Evolutionary conservation across 23 tunicate species (phyloP), one percentile per base, ranked within the genome.

Genomic region (Halocynthia aurantium): DNA sequence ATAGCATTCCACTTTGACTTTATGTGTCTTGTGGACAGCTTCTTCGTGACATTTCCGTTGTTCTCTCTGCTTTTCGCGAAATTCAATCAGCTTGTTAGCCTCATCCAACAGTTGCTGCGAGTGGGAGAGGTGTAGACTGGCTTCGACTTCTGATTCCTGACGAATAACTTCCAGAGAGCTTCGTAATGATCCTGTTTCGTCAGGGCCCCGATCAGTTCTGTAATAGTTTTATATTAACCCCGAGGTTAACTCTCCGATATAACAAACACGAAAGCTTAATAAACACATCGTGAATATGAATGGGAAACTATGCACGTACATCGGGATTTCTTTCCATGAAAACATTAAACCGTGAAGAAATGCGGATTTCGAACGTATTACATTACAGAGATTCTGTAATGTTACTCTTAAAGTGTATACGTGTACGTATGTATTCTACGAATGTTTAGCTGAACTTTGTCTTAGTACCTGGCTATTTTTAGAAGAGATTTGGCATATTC

Each of bases 1-100:
- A 65, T 82, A 92, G 8, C 50, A 55, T 13, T 92, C 98, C 19
- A 82, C 85, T 79, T 92, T 92, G 51, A 31, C 52, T 64, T 86
- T 92, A 73, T 92, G 88, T 6, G 82, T 20, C 74, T 69, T 71
- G 81, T 86, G 98, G 57, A 82, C 72, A 8, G 53, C 22, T 10
- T 92, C 98, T 54, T 92, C 98, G 52, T 75, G 69, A 44, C 68
- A 52, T 60, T 86, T 92, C 12, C 92, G 73, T 57, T 92, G 92
- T 52, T 92, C 92, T 53, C 81, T 72, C 55, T 92, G 98, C 62
- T 64, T 86, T 78, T 86, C 98, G 6, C 92, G 82, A 75, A 92
- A 92, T 62, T 92, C 92, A 1, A 80, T 57, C 6, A 92, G 73
- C 55, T 92, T 86, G 19, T 86, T 52, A 8, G 72, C 62, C 57